Evolutionary conservation across 2,888 invertebrate species (phyloP), one percentile per base, ranked within the genome.

Genomic region (Caenorhabditis sp.): DNA sequence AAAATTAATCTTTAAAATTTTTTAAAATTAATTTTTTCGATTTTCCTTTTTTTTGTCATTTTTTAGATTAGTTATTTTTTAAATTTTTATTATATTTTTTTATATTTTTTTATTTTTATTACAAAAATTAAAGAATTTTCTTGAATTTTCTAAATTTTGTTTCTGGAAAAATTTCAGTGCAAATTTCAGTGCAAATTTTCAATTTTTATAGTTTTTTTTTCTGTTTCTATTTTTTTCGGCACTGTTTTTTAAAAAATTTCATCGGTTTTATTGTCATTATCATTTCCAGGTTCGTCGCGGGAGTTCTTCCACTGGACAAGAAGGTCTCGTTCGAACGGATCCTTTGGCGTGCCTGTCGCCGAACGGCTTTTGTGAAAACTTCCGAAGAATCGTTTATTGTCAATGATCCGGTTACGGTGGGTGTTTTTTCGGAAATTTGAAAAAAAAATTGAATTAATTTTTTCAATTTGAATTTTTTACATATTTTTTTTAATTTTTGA

Each of bases 301-400:
- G 98, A 86, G 97, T 98, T 80, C 96, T 98, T 89, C 94, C 96
- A 62, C 94, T 97, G 64, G 97, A 97, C 93, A 95, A 97, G 84
- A 95, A 97, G 84, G 96, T 96, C 37, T 95, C 97, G 11, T 98
- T 98, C 93, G 98, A 98, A 93, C 94, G 97, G 37, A 96, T 98
- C 96, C 93, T 98, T 87, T 98, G 98, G 98, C 94, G 98, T 88
- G 97, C 97, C 32, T 98, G 97, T 92, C 94, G 98, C 80, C 97
- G 98, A 85, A 97, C 97, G 92, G 98, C 98, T 58, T 98, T 98
- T 93, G 94, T 98, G 62, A 94, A 96, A 37, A 96, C 96, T 93
- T 96, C 97, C 2, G 97, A 97, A 94, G 97, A 98, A 89, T 95
- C 96, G 89, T 95, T 95, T 47, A 95, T 96, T 0, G 93, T 96